A percentile compares a stretch with the other conserved stretches of the same genome.
phyloP scores from a whole-genome alignment of 2,888 invertebrate species.

The Drosophila tripunctata region DNA sequence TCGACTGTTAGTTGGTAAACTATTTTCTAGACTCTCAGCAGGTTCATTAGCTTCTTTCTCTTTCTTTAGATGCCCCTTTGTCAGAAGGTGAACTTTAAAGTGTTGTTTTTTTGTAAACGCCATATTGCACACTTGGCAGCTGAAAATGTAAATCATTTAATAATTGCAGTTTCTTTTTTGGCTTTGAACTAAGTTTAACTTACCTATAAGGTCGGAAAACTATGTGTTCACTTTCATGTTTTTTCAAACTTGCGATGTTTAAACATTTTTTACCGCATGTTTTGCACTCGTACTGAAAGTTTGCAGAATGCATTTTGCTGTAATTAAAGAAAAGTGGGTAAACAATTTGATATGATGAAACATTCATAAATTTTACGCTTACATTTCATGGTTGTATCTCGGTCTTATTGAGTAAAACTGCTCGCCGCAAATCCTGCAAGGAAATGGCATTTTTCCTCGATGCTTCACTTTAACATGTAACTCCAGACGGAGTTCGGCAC shows the following conservation, averaged over 20 bases:
- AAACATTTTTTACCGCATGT: conserved; percentile 77
- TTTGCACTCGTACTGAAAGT: conserved; percentile 55
- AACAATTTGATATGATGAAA: too few relatives aligned
- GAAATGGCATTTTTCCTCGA: too few relatives aligned
- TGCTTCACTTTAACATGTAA: too few relatives aligned
- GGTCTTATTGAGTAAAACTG: too few relatives aligned
- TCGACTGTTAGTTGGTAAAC: not conserved
- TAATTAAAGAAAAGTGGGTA: too few relatives aligned
- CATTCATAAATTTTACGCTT: too few relatives aligned
- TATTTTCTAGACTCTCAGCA: not conserved
- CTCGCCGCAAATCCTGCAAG: too few relatives aligned
- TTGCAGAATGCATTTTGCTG: not conserved
- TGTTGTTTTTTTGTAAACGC: conserved; percentile 48
- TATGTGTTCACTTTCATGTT: conserved; percentile 63
- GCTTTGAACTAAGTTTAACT: too few relatives aligned
- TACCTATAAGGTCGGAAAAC: conserved; percentile 51
- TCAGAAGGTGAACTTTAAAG: conserved; percentile 47
- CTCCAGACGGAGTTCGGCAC: too few relatives aligned
- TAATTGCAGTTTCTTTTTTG: too few relatives aligned
- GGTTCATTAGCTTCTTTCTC: too few relatives aligned
- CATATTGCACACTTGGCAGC: conserved; percentile 52
- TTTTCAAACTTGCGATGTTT: conserved; percentile 77
- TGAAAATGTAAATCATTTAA: conserved; percentile 5
- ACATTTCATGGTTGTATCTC: too few relatives aligned
- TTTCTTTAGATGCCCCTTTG: conserved; percentile 50